Percentiles rank a stretch among this genome's conserved stretches.
Evolutionary conservation across 2,888 invertebrate species (phyloP).

Genomic region (Dexiosoma caninum): DNA sequence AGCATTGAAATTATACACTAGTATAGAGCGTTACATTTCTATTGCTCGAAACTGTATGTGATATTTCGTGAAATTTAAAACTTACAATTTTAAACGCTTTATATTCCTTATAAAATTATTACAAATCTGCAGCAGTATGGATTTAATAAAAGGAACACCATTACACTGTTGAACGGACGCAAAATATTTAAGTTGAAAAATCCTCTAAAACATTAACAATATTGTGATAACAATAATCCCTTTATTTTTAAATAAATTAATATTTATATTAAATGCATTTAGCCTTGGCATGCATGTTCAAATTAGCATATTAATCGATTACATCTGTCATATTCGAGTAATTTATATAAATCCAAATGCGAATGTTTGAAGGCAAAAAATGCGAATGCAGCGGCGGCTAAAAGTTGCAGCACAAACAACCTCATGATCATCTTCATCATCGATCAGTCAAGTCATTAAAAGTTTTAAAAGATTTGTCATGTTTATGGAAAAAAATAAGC

Average conservation of each 20-base stretch:
- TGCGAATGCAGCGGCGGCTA: neutral
- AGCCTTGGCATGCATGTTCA: constrained; percentile 16
- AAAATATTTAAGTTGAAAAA: neutral
- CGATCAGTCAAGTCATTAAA: constrained; percentile 28
- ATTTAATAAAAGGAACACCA: neutral
- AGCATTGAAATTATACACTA: no score
- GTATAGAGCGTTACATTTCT: no score
- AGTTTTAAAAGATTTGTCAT: constrained; percentile 38
- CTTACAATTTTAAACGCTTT: no score
- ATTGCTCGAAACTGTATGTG: no score
- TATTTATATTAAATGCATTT: neutral
- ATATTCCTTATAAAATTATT: no score
- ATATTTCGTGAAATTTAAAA: no score
- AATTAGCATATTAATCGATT: constrained; percentile 36
- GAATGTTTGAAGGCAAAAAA: constrained; percentile 9
- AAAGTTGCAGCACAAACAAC: neutral
- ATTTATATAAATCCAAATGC: constrained; percentile 13
- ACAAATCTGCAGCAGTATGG: no score
- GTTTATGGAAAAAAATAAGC: constrained; percentile 30
- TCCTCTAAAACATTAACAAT: constrained; percentile 2
- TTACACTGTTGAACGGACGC: neutral
- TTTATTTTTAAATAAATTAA: constrained; percentile 12
- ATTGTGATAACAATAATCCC: constrained; percentile 36
- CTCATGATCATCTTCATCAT: constrained; percentile 39
- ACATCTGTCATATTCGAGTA: constrained; percentile 37